Base-by-base conservation (phyloP, 1,140 invertebrate species). In the Harpegnathos saltator region DNA sequence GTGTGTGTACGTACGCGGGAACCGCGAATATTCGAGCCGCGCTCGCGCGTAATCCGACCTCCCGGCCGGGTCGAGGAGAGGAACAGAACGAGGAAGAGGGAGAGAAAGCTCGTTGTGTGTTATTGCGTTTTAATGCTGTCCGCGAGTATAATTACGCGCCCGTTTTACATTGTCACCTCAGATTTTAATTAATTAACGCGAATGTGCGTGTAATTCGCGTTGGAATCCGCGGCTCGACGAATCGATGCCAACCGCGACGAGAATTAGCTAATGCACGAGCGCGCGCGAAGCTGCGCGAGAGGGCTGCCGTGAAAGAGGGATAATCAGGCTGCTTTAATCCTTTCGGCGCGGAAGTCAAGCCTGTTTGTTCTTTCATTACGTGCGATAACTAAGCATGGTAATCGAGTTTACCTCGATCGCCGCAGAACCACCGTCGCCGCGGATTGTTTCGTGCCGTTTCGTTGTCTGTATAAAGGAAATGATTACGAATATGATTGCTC, bases 181-280 rank as follows among this genome's bases (percentile, higher is more conserved):
- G 24, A 81, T 73, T 81, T 80, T 81, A 81, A 81, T 81, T 81
- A 81, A 81, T 69, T 81, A 81, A 81, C n/a, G 22, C 22, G 58
- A n/a, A n/a, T 48, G 11, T n/a, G 1, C 26, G 68, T 44, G n/a
- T 24, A 66, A 24, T 54, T 12, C 38, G 24, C 14, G 54, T 58
- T 59, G 19, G 58, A 59, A 68, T 44, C 48, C 26, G 15, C 11
- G 14, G 11, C 3, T 50, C 38, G 33, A 7, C 56, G 17, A 58
- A 71, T 58, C 19, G 17, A 48, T 26, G 33, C 50, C 52, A 58
- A 22, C 77, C 48, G 29, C 50, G 29, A 22, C 15, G 66, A 50
- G 73, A 81, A 81, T 81, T 72, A 81, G 54, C 19, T 71, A 24
- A 71, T 71, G 33, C 15, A 80, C 12, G 44, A 17, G 11, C 9